Conservation (phyloP, 2,888 invertebrate genomes). For the Synergus laeviventris region DNA sequence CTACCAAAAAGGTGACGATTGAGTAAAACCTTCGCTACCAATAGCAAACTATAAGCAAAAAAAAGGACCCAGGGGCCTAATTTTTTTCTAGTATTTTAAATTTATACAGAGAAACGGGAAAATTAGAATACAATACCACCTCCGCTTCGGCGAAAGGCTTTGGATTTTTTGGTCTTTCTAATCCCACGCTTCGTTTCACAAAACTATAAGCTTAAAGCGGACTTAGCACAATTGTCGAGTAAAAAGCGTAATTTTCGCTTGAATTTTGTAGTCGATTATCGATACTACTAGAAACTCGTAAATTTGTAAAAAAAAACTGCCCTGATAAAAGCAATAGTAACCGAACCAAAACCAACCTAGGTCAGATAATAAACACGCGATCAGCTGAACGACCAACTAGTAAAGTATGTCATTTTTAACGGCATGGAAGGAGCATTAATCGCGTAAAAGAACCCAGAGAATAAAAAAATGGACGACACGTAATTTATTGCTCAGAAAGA, state of each 20-base stretch:
- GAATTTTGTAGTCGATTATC: background rate
- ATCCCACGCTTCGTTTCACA: constrained; percentile 16
- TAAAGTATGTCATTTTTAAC: background rate
- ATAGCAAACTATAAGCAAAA: background rate
- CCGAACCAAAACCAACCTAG: background rate
- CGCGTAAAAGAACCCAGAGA: background rate
- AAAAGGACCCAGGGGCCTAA: background rate
- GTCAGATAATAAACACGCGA: background rate
- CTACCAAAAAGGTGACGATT: background rate
- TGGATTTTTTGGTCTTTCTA: background rate
- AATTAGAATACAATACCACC: background rate
- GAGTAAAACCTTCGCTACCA: background rate
- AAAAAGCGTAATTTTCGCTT: background rate
- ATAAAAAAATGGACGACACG: background rate
- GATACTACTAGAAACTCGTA: constrained; percentile 18
- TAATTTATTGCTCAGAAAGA: constrained; percentile 8
- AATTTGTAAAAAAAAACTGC: constrained; percentile 6
- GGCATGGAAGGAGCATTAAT: background rate
- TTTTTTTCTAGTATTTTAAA: background rate
- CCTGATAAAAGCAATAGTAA: constrained; percentile 20
- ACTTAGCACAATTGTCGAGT: background rate
- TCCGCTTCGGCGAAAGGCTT: background rate
- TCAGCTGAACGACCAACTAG: background rate
- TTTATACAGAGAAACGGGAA: background rate
- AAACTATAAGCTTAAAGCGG: background rate